phyloP scores from a whole-genome alignment of 2,888 invertebrate genomes.

The Rotaria sp. region DNA sequence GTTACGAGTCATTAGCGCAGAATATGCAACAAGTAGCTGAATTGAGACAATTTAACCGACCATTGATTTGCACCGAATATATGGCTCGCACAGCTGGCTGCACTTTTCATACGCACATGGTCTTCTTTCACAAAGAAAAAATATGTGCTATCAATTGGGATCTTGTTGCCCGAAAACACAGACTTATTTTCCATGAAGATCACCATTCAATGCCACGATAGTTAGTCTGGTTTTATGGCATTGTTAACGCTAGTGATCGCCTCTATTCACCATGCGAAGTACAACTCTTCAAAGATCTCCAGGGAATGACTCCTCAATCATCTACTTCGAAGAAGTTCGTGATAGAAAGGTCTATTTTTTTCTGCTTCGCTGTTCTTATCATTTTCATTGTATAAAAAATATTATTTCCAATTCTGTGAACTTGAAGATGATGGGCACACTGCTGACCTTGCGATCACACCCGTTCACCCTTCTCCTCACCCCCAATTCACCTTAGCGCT shows the following conservation, averaged over 20 bases:
- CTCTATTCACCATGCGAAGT: neutral
- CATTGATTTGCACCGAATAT: neutral
- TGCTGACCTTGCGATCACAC: too few relatives aligned
- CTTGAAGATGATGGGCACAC: too few relatives aligned
- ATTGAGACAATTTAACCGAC: neutral
- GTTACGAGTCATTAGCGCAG: neutral
- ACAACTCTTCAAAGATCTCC: neutral
- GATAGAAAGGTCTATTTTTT: neutral
- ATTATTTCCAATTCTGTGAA: too few relatives aligned
- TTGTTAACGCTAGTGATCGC: neutral
- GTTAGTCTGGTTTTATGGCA: neutral
- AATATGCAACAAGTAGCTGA: neutral
- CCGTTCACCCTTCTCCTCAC: too few relatives aligned
- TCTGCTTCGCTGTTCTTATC: neutral
- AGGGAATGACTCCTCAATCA: neutral
- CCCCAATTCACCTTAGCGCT: too few relatives aligned
- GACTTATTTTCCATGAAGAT: neutral
- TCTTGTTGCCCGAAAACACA: neutral
- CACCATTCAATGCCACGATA: neutral
- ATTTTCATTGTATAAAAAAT: too few relatives aligned
- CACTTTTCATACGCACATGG: neutral
- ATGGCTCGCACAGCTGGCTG: neutral
- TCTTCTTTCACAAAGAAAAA: neutral
- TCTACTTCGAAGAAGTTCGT: neutral
- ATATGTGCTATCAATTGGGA: neutral